phyloP scores from a whole-genome alignment of 2,797 vertebrate genomes.

The Cyprinodon diabolis region DNA sequence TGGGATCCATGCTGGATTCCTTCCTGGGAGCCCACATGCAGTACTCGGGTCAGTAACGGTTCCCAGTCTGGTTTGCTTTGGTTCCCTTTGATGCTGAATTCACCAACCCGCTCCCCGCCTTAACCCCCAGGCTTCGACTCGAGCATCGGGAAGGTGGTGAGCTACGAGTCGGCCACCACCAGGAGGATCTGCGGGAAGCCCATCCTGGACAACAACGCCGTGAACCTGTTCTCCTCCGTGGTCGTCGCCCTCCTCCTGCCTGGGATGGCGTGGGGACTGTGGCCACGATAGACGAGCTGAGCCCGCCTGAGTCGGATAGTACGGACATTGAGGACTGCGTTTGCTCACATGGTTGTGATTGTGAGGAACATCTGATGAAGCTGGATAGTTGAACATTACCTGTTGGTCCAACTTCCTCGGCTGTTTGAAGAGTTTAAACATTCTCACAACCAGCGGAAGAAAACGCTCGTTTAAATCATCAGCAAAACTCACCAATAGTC shows the following conservation, averaged over 20 bases:
- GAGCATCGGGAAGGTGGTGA: conserved; percentile 88
- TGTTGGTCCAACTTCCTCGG: background rate
- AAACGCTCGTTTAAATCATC: background rate
- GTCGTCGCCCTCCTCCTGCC: conserved; percentile 89
- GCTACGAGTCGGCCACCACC: conserved; percentile 81
- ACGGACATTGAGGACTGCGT: background rate
- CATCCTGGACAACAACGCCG: conserved; percentile 94
- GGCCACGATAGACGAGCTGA: conserved; percentile 79
- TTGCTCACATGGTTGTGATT: background rate
- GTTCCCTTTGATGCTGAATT: background rate
- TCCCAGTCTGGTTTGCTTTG: too few species aligned
- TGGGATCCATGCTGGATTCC: conserved; percentile 94
- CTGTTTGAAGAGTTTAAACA: background rate
- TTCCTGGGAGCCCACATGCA: conserved; percentile 95
- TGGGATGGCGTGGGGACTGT: conserved; percentile 85
- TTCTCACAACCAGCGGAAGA: background rate
- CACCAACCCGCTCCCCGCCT: background rate
- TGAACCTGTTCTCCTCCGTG: conserved; percentile 95
- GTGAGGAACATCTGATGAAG: background rate
- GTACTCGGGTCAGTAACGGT: conserved; percentile 81
- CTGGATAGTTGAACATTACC: background rate
- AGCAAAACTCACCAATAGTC: background rate
- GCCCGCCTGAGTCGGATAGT: background rate
- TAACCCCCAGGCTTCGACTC: conserved; percentile 86
- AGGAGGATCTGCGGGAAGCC: conserved; percentile 90